Percentiles rank a stretch among this genome's conserved stretches.
phyloP scores from a whole-genome alignment of 2,113 vertebrate species.

The Ciconia stormi region DNA sequence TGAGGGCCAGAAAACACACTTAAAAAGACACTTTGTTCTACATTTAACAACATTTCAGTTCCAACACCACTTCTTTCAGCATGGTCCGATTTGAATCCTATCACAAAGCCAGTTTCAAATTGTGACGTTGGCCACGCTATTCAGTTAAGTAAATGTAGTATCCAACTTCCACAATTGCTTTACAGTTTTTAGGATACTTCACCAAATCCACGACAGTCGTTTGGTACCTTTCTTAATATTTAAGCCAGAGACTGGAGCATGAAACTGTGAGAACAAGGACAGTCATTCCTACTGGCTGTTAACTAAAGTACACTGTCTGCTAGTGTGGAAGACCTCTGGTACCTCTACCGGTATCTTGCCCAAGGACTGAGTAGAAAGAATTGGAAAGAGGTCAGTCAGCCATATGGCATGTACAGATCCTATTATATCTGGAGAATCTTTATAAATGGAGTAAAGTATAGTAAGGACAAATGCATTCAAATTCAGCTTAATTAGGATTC shows the following conservation, averaged over 20 bases:
- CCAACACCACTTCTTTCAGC: not conserved
- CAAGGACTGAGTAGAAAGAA: not conserved
- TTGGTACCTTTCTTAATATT: not conserved
- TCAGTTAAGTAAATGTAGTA: not conserved
- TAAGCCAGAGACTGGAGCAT: not conserved
- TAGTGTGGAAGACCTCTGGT: not conserved
- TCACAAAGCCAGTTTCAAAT: not conserved
- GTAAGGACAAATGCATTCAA: not conserved
- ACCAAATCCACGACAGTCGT: not conserved
- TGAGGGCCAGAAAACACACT: not conserved
- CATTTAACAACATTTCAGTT: not conserved
- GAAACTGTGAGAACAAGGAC: not conserved
- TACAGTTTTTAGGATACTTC: not conserved
- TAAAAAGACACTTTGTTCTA: not conserved
- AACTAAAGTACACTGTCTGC: not conserved
- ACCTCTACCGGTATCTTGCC: not conserved
- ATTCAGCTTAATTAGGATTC: not conserved
- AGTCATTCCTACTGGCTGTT: not conserved
- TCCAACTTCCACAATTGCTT: not conserved
- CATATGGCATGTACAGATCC: not conserved
- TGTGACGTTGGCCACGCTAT: not conserved
- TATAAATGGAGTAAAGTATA: not conserved
- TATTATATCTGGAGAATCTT: not conserved
- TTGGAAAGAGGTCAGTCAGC: not conserved
- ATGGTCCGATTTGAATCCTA: not conserved